Evolutionary conservation across 2,888 invertebrate species (phyloP).

Genomic region (Sthenelais limicola): DNA sequence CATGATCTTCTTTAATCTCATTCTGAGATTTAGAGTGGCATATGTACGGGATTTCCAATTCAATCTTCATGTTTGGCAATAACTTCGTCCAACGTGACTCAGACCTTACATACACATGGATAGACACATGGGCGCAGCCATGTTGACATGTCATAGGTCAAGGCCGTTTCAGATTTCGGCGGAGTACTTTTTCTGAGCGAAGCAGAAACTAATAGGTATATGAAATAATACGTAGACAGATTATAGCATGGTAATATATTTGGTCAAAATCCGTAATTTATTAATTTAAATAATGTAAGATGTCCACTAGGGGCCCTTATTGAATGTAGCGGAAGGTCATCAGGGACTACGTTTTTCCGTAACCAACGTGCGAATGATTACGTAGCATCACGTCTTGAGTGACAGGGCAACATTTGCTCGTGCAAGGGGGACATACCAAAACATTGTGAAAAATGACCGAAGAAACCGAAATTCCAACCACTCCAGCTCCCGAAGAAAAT

Average conservation of each 20-base stretch:
- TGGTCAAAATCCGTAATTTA: no score
- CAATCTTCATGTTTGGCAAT: no score
- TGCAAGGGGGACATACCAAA: neutral
- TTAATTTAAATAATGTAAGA: neutral
- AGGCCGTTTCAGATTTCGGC: neutral
- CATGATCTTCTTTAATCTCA: no score
- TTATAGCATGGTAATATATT: no score
- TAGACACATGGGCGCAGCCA: neutral
- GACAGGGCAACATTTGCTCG: neutral
- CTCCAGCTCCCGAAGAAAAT: constrained; percentile 51
- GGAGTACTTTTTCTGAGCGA: no score
- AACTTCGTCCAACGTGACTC: no score
- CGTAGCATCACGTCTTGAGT: constrained; percentile 14
- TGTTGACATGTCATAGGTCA: neutral
- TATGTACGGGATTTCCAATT: no score
- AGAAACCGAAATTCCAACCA: constrained; percentile 18
- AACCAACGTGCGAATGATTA: constrained; percentile 35
- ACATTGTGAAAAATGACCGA: constrained; percentile 12
- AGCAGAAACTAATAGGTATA: no score
- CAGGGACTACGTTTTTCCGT: constrained; percentile 32
- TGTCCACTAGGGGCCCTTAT: neutral
- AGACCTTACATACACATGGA: no score
- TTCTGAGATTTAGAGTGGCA: no score
- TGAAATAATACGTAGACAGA: no score
- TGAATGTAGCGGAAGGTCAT: no score